phyloP scores from a whole-genome alignment of 2,113 vertebrate species.

The Steatornis caripensis region DNA sequence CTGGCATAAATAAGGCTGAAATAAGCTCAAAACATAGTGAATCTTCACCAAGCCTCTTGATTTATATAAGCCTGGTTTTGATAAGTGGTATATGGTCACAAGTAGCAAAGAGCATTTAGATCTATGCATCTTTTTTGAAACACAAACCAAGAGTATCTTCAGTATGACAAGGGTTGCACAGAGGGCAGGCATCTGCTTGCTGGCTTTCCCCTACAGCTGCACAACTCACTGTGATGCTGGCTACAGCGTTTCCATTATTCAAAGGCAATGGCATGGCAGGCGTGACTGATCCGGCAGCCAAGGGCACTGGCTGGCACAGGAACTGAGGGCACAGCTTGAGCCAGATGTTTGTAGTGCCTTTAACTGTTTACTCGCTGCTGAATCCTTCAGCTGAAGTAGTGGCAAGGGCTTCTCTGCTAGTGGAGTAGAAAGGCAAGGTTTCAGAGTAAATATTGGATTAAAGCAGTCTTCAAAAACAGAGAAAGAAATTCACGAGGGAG shows the following conservation, averaged over 20 bases:
- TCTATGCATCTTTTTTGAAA: neutral
- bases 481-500: neutral
- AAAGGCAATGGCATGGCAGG: conserved; percentile 46
- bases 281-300: neutral
- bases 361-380: neutral
- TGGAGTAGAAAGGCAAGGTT: neutral
- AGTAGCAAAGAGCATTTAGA: neutral
- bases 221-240: neutral
- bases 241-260: conserved; percentile 43
- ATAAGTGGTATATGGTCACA: neutral
- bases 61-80: neutral
- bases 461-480: conserved; percentile 23
- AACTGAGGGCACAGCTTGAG: neutral
- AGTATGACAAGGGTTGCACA: neutral
- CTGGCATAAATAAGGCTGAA: conserved; percentile 17
- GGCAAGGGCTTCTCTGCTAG: neutral
- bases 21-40: neutral
- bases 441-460: neutral
- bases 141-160: neutral
- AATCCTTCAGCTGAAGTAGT: neutral
- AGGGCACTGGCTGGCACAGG: neutral
- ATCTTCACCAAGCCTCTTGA: neutral
- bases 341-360: conserved; percentile 23
- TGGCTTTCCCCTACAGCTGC: conserved; percentile 12
- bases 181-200: neutral